phyloP scores from a whole-genome alignment of 2,113 vertebrate genomes.

The Talpa occidentalis region DNA sequence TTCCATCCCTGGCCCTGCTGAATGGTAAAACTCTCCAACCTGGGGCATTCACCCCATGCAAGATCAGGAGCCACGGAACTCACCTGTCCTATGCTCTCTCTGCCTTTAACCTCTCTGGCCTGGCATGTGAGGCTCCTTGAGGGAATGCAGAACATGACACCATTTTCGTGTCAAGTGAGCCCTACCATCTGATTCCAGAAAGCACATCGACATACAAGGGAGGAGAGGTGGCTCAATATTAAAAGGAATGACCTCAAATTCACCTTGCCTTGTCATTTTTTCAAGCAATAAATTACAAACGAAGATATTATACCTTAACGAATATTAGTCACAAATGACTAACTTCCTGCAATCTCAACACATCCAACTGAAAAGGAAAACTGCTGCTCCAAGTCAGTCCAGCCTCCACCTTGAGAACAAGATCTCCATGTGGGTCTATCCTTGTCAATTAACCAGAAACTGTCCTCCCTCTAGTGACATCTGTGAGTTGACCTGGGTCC shows the following conservation, averaged over 20 bases:
- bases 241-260: neutral
- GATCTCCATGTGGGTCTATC: neutral
- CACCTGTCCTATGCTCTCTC: accelerated
- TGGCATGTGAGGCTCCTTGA: neutral
- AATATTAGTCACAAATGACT: neutral
- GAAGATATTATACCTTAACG: neutral
- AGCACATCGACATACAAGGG: neutral
- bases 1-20: neutral
- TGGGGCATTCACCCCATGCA: accelerated
- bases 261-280: neutral
- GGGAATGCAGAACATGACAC: accelerated
- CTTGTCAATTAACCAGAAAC: neutral
- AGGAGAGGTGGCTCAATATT: neutral
- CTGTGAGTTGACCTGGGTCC: neutral
- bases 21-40: neutral
- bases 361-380: neutral
- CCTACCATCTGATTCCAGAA: neutral
- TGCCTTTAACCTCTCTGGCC: neutral
- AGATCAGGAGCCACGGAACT: accelerated
- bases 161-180: neutral
- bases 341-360: neutral
- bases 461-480: neutral
- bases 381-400: neutral
- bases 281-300: neutral
- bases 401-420: neutral